Evolutionary conservation across 2,797 vertebrate species (phyloP), one percentile per base, ranked within the genome.

Genomic region (Manis javanica): DNA sequence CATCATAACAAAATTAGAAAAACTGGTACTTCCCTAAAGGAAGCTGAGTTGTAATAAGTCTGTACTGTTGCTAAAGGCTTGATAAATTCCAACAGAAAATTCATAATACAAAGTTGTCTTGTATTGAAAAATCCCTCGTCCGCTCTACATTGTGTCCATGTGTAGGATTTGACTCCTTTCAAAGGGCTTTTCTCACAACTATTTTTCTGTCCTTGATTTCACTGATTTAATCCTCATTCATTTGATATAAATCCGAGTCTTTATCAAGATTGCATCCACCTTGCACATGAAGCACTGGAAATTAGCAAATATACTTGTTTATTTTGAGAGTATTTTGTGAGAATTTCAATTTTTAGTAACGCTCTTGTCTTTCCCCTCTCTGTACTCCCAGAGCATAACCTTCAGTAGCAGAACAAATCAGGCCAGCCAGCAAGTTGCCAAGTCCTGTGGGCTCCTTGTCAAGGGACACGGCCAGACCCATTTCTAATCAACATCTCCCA

Each of bases 301-400:
- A 15, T 84, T 59, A 19, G 26, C 31, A 79, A 92, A 79, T 42
- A 16, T 64, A n/a, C 79, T 42, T 63, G 23, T 77, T 69, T 82
- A 42, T 92, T 90, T 64, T 91, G 63, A 97, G 81, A 63, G 4
- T 19, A 11, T 37, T 82, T 86, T 78, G 46, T 46, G 46, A 46
- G 10, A 46, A 46, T 46, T 46, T 46, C 46, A 46, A 46, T 46
- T 46, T 46, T 46, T 46, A 46, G 46, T 46, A 46, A 46, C 46
- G 1, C 46, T 46, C 93, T 96, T 64, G 89, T 92, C 74, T 95
- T 26, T 94, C 34, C 53, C 46, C 14, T 95, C 63, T 97, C 87
- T 93, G 31, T 87, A 90, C 90, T 96, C 77, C 87, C 92, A 99
- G 98, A 96, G 84, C 6, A 15, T 96, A 92, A 98, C 89, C 91